Conservation (phyloP, 2,113 vertebrate genomes). For the Falco punctatus region DNA sequence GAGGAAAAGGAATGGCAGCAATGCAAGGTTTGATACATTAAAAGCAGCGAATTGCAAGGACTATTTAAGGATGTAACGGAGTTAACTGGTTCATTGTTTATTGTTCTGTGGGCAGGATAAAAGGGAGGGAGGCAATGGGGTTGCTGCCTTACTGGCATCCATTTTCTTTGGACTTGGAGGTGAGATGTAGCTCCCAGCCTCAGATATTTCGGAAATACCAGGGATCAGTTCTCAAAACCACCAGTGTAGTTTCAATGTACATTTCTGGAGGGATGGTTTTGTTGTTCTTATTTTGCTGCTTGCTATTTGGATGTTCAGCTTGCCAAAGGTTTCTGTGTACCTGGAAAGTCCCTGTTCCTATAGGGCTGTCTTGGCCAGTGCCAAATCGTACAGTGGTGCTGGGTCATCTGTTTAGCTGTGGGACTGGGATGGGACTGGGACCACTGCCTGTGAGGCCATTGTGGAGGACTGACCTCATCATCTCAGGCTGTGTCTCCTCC, state of each 20-base stretch:
- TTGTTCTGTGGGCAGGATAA: background rate
- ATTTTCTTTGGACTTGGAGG: background rate
- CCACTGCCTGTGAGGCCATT: fast-evolving
- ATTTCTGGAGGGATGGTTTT: background rate
- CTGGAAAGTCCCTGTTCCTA: background rate
- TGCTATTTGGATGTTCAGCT: background rate
- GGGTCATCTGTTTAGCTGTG: background rate
- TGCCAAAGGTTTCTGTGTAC: background rate
- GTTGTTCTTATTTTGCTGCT: background rate
- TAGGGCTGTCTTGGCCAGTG: background rate
- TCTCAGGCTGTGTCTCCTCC: background rate
- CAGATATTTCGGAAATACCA: background rate
- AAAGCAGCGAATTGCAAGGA: background rate
- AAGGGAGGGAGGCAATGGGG: background rate
- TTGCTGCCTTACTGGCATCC: background rate
- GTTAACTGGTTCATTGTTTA: background rate
- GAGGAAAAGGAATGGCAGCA: background rate
- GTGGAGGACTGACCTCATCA: background rate
- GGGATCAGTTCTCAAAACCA: background rate
- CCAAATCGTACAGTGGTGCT: background rate
- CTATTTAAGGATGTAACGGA: background rate
- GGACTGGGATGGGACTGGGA: background rate
- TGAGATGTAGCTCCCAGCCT: background rate
- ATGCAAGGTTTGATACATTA: background rate
- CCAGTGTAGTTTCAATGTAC: fast-evolving